Evolutionary conservation across 2,888 invertebrate genomes (phyloP), one percentile per base, ranked within the genome.

Genomic region (Cerceris ruficornis): DNA sequence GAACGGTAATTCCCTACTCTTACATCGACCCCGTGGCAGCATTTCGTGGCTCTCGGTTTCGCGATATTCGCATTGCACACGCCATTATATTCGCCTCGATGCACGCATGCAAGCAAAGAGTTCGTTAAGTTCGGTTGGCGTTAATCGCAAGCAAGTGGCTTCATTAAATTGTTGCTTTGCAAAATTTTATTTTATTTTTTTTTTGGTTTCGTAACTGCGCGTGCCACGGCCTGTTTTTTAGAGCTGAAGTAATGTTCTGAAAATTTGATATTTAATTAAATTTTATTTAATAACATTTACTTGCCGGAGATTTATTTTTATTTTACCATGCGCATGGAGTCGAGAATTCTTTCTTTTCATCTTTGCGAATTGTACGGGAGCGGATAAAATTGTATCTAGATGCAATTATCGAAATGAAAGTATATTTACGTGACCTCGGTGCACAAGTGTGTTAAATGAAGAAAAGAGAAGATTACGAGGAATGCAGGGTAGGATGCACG

Each of bases 341-440:
- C 4, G 28, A 28, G 2, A 28, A 28, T 28, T 28, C 4, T 28
- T 28, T 28, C 28, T 28, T 28, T 28, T 28, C 28, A 4, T 28
- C 1, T 28, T 28, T 28, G n/a, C n/a, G n/a, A n/a, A n/a, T n/a
- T n/a, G n/a, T n/a, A n/a, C n/a, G n/a, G n/a, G n/a, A n/a, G n/a
- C n/a, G n/a, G n/a, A n/a, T n/a, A n/a, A n/a, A n/a, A n/a, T n/a
- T n/a, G n/a, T n/a, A n/a, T n/a, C n/a, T n/a, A n/a, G n/a, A n/a
- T n/a, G n/a, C n/a, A 77, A 80, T 74, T 73, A 69, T 70, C 46
- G 14, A 66, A 72, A 71, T 50, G 81, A 68, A 72, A 71, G 77
- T 79, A 69, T 70, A 60, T 79, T 69, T 67, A 69, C 39, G 69
- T 67, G 70, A 60, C 64, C 62, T 28, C 52, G 54, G 15, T 14